Base-by-base conservation (phyloP, 2,797 vertebrate genomes). In the Oreonectes daqikongensis region DNA sequence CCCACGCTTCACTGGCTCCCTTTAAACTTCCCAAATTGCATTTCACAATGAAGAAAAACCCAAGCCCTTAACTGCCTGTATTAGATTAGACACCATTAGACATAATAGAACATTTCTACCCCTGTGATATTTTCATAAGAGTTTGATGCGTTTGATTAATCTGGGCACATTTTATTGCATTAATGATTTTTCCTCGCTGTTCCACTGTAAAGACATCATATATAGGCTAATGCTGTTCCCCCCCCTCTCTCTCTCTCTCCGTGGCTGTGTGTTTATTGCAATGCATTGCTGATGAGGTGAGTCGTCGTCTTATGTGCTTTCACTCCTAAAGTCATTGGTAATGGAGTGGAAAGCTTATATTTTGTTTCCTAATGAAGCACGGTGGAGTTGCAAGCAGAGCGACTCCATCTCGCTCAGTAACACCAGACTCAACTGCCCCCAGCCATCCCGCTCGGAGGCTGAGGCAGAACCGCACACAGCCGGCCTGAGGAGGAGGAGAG, bases 261-360 rank as follows among this genome's bases (percentile, higher is more conserved):
- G 84, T 70, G 89, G 87, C 88, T 95, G 94, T 95, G 92, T 95
- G 95, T 96, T 96, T 99, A 97, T 94, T 97, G 95, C 97, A 97
- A 97, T 97, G 97, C 96, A 98, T 99, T 96, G 96, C 97, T 97
- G 97, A 99, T 99, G 97, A 99, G 97, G 97, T 99, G 96, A 99
- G 97, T 97, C 95, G 91, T 90, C 92, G 95, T 96, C 96, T 97
- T 98, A 97, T 98, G 96, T 96, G 96, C 96, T 98, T 97, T 98
- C 96, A 94, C 95, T 98, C 95, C 96, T 97, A 98, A 99, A 99
- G 97, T 98, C 97, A 98, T 97, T 94, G 94, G 95, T 98, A 99
- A 98, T 98, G 96, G 95, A 94, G 92, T 98, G 96, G 96, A 98
- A 98, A 98, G 96, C 94, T 98, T 96, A 96, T 98, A 98, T 99